phyloP scores from a whole-genome alignment of 2,113 vertebrate species.

The Gymnarchus niloticus region DNA sequence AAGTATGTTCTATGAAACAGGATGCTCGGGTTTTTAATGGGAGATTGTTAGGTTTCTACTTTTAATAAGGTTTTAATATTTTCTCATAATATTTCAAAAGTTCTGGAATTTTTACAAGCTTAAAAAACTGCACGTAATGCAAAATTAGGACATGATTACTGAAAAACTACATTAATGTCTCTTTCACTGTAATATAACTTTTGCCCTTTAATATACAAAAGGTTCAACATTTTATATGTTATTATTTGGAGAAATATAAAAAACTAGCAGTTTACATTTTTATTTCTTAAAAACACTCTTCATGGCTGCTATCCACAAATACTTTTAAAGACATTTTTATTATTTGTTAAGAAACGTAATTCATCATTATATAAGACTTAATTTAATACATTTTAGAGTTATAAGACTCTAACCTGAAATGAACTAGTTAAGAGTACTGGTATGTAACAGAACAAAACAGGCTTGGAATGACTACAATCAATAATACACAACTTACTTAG shows the following conservation, averaged over 20 bases:
- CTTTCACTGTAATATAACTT: not conserved
- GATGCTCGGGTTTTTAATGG: not conserved
- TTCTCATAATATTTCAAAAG: not conserved
- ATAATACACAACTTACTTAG: not conserved
- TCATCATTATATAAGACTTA: not conserved
- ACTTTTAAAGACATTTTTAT: not conserved
- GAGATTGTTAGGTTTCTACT: not conserved
- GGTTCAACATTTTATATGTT: not conserved
- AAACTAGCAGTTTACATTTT: constrained; percentile 3
- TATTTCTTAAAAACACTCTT: not conserved
- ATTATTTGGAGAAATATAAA: not conserved
- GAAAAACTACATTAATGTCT: not conserved
- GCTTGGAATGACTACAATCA: not conserved
- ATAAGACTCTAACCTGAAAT: not conserved
- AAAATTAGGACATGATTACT: not conserved
- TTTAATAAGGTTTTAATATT: not conserved
- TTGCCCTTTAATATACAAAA: not conserved
- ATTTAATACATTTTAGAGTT: not conserved
- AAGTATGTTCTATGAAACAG: not conserved
- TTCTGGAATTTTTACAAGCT: not conserved
- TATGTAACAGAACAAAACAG: not conserved
- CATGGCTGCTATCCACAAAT: not conserved
- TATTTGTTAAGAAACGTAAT: not conserved
- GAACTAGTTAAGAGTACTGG: not conserved
- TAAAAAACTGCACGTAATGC: not conserved